Base-by-base conservation (phyloP, 2,113 vertebrate genomes). In the Halichoerus grypus region DNA sequence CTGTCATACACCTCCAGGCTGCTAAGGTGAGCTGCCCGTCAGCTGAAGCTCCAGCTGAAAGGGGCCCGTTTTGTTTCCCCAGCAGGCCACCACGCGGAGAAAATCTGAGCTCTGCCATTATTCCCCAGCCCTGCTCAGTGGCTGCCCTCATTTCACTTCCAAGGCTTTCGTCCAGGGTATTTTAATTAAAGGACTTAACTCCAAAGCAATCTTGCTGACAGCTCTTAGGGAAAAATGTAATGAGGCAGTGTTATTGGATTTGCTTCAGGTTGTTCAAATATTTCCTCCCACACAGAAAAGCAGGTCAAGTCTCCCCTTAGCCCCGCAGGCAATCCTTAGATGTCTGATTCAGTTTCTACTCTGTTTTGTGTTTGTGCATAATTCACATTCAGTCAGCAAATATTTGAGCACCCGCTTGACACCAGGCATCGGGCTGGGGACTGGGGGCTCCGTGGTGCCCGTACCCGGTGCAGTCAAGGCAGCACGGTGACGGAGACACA, bases 1-100 rank as follows among this genome's bases (percentile, higher is more conserved):
- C 98, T 0, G 96, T 99, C 85, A 98, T 98, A 65, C 98, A 99
- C 16, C 82, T 94, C 12, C 98, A 98, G 93, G 98, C 99, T 76
- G 98, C 99, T 0, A 98, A 99, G 98, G 99, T 99, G 72, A 98
- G 99, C 72, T 81, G 65, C n/a, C 28, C 0, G 0, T n/a, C 46
- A n/a, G 46, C 80, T 26, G 36, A 42, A 21, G 69, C 14, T 9
- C 74, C 42, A 49, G 42, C 69, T 39, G 4, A 4, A 24, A 88
- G 49, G 74, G 46, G 11, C 28, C 39, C 0, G 1, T 39, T 76
- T 46, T 28, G 57, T 53, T 42, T 53, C 51, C 77, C 61, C 33
- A 11, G 31, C 31, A 85, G 42, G 57, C 51, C 18, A 14, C 61
- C 82, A 26, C 28, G 39, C 55, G n/a, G 63, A 79, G 93, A 80